These are phyloP conservation scores for Centrocercus urophasianus DNA, from an alignment of 2,113 vertebrate species.

Conservation along the genomic window DNA sequence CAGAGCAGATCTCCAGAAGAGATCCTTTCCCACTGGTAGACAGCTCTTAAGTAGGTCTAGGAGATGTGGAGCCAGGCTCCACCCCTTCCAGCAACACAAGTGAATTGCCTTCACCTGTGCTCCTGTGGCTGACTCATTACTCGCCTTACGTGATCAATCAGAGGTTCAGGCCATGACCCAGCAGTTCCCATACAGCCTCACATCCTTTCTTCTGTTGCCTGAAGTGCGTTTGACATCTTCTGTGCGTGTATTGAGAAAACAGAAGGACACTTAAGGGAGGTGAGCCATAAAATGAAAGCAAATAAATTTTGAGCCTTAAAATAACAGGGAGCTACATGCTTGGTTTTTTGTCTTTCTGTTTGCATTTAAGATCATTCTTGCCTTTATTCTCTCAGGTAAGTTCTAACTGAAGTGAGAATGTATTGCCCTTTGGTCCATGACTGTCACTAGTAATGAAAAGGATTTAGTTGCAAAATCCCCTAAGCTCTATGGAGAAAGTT, in stretches of 20 bases:
- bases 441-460: background rate
- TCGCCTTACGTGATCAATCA: too few species aligned
- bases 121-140: too few species aligned
- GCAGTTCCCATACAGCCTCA: too few species aligned
- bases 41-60: too few species aligned
- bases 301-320: background rate
- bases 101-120: too few species aligned
- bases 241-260: background rate
- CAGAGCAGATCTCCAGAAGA: too few species aligned
- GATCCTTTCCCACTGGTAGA: too few species aligned
- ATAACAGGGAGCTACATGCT: background rate
- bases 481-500: background rate
- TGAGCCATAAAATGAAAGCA: conserved; percentile 22
- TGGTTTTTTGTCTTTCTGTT: conserved; percentile 2
- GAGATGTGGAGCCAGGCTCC: too few species aligned
- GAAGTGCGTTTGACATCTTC: background rate
- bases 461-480: background rate
- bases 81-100: too few species aligned
- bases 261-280: background rate
- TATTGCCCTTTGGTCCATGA: background rate
- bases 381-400: background rate
- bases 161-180: too few species aligned
- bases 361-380: conserved; percentile 6
- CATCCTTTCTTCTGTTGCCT: background rate
- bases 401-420: conserved; percentile 10